Base-by-base conservation (phyloP, 2,797 vertebrate genomes). In the Ambastaia sidthimunki region DNA sequence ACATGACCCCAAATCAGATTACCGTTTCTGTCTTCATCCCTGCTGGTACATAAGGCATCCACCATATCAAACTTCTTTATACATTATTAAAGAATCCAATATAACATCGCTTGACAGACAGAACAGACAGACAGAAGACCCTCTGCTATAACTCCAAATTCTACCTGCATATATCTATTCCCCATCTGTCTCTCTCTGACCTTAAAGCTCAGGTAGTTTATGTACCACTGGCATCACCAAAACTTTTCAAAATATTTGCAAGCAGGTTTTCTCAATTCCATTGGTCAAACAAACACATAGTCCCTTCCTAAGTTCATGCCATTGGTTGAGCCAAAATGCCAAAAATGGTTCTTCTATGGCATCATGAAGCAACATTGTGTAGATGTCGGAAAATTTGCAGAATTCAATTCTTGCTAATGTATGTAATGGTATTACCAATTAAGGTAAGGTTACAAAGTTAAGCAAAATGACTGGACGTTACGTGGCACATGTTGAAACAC, bases 101-200 rank as follows among this genome's bases (percentile, higher is more conserved):
- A 5, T 34, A 34, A 34, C 31, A 34, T 34, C 23, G 31, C 69
- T 18, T 50, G 37, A 62, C 67, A 71, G 62, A 21, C 54, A 70
- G 54, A 78, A 77, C 75, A 48, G 3, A 5, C 63, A 16, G 37
- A 77, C 75, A 69, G 25, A 77, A 48, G 54, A 77, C n/a, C n/a
- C n/a, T n/a, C n/a, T n/a, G n/a, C n/a, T n/a, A n/a, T 31, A 2
- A 60, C 23, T 69, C 37, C 25, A 77, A 68, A 47, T 77, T 16
- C 25, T 16, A 69, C 21, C 37, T 44, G 4, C 16, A 34, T 41
- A 44, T 76, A 47, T 23, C 2, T 41, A 0, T 31, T 48, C 1
- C 25, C 44, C 50, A 16, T 50, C 55, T 41, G 37, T 60, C 15
- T 59, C 9, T 44, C 21, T 60, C 21, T 60, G 13, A 25, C 23